A percentile compares a stretch with the other conserved stretches of the same genome.
Evolutionary conservation across 2,797 vertebrate species (phyloP).

Genomic region (Halcyon badia): DNA sequence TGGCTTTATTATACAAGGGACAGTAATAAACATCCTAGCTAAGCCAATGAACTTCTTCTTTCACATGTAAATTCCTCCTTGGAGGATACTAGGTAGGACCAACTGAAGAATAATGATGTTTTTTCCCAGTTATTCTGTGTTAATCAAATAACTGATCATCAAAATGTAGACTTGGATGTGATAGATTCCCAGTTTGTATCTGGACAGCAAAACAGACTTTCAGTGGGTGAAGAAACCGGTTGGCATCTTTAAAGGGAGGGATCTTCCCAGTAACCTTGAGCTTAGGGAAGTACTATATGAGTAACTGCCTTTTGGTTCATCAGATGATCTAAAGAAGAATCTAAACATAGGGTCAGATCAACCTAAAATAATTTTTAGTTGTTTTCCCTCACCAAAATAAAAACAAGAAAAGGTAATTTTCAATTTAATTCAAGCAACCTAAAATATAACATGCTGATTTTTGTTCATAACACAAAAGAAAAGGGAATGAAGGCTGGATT

Average conservation of each 20-base stretch:
- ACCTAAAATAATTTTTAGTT: neutral
- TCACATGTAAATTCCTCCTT: neutral
- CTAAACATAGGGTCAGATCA: neutral
- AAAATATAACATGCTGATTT: neutral
- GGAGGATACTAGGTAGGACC: neutral
- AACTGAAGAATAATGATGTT: conserved; percentile 14
- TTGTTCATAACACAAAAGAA: neutral
- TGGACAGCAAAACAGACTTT: neutral
- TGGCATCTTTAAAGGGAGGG: neutral
- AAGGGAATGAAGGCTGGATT: neutral
- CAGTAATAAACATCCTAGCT: conserved; percentile 31
- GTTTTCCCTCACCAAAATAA: neutral
- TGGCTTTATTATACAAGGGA: conserved; percentile 44
- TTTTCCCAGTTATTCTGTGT: neutral
- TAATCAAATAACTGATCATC: conserved; percentile 14
- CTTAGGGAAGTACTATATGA: neutral
- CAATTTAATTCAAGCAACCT: neutral
- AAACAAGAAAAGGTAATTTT: neutral
- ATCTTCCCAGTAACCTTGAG: neutral
- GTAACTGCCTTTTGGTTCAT: neutral
- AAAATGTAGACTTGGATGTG: neutral
- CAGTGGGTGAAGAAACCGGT: neutral
- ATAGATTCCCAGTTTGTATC: neutral
- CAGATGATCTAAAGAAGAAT: neutral
- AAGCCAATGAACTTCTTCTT: conserved; percentile 30